Evolutionary conservation across 2,113 vertebrate species (phyloP), one percentile per base, ranked within the genome.

Genomic region (Hiodon tergisus): DNA sequence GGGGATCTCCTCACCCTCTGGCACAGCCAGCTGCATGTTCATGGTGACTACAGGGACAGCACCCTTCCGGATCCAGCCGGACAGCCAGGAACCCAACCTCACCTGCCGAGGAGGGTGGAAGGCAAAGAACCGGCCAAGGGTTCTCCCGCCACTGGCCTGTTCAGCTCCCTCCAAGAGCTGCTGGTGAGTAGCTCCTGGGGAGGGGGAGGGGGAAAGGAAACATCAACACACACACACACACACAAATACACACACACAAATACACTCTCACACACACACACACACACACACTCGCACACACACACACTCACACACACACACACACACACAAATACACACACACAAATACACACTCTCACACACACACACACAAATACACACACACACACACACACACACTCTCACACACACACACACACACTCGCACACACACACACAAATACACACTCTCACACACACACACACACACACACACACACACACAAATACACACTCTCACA

Each of bases 11-110:
- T 91, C 87, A 31, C 87, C 90, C 10, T 86, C 54, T 0, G 89
- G 81, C 3, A 89, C 88, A 0, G 78, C 87, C 75, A 73, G 57
- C 85, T 93, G 91, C 91, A 91, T 89, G 88, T 93, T 93, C 90
- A 93, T 91, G 77, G 91, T 93, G 3, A 89, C 90, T 10, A 92
- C 84, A 5, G 90, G 90, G 10, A 92, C 83, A 0, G 86, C 87
- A 0, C 88, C 87, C 0, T 53, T 79, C 3, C 52, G 77, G 67
- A 93, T 88, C 91, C 91, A 92, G 69, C 60, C 16, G 0, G 87
- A 85, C 5, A 93, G 81, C 90, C 91, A 93, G n/a, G 79, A 66
- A 9, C 84, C 77, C 62, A 91, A 78, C 9, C 81, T 61, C 67
- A 91, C 62, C 48, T 2, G 71, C 11, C 90, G 86, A 0, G 47